Conservation (phyloP, 1,140 invertebrate species). For the Lepidurus apus region DNA sequence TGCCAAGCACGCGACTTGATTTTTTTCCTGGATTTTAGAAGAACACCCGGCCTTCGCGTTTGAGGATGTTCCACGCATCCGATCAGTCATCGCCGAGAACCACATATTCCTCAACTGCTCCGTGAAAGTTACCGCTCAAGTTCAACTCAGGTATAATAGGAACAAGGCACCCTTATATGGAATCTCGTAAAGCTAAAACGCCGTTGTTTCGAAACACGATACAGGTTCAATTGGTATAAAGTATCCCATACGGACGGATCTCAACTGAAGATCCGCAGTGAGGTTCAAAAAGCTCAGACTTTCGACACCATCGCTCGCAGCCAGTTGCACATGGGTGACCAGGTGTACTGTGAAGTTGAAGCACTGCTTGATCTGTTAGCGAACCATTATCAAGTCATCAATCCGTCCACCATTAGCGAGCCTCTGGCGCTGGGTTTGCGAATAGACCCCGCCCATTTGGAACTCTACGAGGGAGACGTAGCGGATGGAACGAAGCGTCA, state of each 20-base stretch:
- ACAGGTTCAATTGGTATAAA: neutral
- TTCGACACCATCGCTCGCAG: neutral
- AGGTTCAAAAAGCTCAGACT: neutral
- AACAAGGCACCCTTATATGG: neutral
- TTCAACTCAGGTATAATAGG: neutral
- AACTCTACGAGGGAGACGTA: conserved; percentile 23
- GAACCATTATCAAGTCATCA: conserved; percentile 21
- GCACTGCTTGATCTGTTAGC: conserved; percentile 5
- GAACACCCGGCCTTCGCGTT: neutral
- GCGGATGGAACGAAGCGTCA: neutral
- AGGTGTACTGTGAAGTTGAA: conserved; percentile 35
- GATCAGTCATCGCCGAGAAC: neutral
- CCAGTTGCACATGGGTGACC: neutral
- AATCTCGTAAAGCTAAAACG: neutral
- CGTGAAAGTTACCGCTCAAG: neutral
- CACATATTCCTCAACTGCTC: neutral
- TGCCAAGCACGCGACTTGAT: neutral
- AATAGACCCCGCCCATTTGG: conserved; percentile 24
- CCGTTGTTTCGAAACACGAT: neutral
- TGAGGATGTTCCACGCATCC: neutral
- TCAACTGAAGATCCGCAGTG: neutral
- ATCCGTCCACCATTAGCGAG: conserved; percentile 33
- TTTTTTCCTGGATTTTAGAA: neutral
- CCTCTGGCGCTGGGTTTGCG: conserved; percentile 29
- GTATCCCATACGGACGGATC: conserved; percentile 3